Percentiles rank a stretch among this genome's conserved stretches.
These are phyloP conservation scores for Eptesicus fuscus DNA, from an alignment of 2,113 vertebrate genomes.

Conservation along the genomic window DNA sequence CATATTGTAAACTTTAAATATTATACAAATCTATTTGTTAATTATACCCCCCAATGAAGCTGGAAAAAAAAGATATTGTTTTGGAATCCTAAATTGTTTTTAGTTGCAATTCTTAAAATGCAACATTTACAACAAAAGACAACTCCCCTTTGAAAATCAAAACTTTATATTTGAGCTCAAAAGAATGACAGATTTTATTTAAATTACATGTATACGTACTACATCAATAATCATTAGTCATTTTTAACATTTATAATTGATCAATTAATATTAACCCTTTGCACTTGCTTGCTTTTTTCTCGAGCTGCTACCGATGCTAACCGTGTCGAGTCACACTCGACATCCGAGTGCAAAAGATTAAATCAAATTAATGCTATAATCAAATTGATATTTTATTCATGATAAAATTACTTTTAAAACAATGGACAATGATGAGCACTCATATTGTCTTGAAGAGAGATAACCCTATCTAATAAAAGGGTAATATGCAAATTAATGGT, in stretches of 20 bases:
- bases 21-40: background rate
- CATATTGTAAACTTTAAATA: background rate
- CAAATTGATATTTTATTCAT: background rate
- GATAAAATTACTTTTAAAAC: background rate
- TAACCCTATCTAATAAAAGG: no score
- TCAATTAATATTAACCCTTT: background rate
- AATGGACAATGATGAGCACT: no score
- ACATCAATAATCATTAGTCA: background rate
- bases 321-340: no score
- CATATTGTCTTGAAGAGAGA: no score
- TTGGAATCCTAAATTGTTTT: background rate
- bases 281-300: no score
- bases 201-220: background rate
- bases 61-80: background rate
- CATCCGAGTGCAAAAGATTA: no score
- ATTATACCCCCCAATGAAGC: background rate
- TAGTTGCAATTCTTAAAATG: background rate
- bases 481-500: no score
- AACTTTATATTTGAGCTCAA: background rate
- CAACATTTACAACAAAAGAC: background rate
- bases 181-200: background rate
- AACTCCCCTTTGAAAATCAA: background rate
- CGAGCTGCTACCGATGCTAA: no score
- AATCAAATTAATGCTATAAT: background rate
- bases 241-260: background rate